phyloP scores from a whole-genome alignment of 2,113 vertebrate species.

The Nycticryphes semicollaris region DNA sequence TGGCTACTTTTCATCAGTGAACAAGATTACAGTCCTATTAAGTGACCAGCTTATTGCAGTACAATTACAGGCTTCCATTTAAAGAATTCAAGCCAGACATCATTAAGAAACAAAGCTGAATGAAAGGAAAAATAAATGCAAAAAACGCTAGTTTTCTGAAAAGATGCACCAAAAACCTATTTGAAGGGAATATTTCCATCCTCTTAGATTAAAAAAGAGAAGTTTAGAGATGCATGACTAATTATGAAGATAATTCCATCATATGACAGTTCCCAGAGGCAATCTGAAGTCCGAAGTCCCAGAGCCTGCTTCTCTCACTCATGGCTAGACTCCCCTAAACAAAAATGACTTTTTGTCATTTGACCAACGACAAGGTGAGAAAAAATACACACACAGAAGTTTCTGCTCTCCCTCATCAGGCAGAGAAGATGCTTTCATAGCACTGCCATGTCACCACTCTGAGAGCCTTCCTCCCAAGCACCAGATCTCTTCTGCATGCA shows the following conservation, averaged over 20 bases:
- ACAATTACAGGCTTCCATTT: constrained; percentile 18
- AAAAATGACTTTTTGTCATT: neutral
- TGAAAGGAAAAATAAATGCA: neutral
- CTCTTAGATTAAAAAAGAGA: neutral
- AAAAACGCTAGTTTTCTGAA: neutral
- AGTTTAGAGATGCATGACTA: neutral
- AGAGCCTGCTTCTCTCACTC: neutral
- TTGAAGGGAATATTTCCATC: neutral
- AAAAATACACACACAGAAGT: neutral
- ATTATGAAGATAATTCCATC: neutral
- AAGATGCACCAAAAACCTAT: neutral
- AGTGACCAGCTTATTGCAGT: neutral
- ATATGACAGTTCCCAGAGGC: neutral
- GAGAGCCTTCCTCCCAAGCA: neutral
- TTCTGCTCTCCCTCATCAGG: neutral
- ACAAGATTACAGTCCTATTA: constrained; percentile 12
- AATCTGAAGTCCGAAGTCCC: neutral
- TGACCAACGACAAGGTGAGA: neutral
- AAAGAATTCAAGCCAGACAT: constrained; percentile 15
- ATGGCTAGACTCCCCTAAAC: neutral
- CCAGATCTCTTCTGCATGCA: neutral
- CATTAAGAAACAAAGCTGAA: neutral
- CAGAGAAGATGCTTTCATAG: neutral
- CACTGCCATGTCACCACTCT: neutral
- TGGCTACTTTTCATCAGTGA: constrained; percentile 42